Evolutionary conservation across 2,797 vertebrate genomes (phyloP).

Genomic region (Miichthys miiuy): DNA sequence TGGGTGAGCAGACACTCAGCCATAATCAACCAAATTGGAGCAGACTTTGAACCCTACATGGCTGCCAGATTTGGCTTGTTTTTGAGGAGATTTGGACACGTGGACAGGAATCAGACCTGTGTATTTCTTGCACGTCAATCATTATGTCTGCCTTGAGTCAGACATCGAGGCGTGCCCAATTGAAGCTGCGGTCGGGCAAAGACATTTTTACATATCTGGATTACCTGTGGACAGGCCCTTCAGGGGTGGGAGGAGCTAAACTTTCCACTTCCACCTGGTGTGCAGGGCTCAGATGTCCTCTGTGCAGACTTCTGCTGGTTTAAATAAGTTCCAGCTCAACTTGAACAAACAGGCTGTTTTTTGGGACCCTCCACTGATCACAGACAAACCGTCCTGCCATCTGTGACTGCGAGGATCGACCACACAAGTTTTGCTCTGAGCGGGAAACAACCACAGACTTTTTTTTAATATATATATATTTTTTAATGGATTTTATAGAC

Average conservation of each 20-base stretch:
- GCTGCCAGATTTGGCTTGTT: neutral
- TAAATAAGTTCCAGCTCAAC: slow-evolving; percentile 13
- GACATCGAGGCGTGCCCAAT: neutral
- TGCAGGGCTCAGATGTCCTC: neutral
- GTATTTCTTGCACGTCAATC: slow-evolving; percentile 16
- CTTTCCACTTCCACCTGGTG: neutral
- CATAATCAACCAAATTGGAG: slow-evolving; percentile 15
- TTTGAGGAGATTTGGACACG: neutral
- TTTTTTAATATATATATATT: slow-evolving; percentile 29
- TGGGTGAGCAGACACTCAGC: too few relatives aligned
- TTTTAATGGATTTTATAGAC: slow-evolving; percentile 50
- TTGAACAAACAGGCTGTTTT: slow-evolving; percentile 12
- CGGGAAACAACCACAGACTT: slow-evolving; percentile 68
- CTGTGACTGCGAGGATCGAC: slow-evolving; percentile 43
- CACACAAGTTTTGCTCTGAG: slow-evolving; percentile 58
- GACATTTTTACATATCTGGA: slow-evolving; percentile 2
- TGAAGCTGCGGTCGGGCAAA: neutral
- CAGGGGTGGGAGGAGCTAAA: neutral
- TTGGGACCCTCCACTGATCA: slow-evolving; percentile 19
- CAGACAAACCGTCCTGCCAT: slow-evolving; percentile 26
- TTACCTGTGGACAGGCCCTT: slow-evolving; percentile 27
- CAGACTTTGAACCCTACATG: neutral
- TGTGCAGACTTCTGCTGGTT: slow-evolving; percentile 17
- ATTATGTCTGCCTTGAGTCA: slow-evolving; percentile 32
- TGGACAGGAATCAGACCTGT: slow-evolving; percentile 2